Percentiles rank a stretch among this genome's conserved stretches.
Evolutionary conservation across 2,113 vertebrate species (phyloP).

Genomic region (Xyrauchen texanus): DNA sequence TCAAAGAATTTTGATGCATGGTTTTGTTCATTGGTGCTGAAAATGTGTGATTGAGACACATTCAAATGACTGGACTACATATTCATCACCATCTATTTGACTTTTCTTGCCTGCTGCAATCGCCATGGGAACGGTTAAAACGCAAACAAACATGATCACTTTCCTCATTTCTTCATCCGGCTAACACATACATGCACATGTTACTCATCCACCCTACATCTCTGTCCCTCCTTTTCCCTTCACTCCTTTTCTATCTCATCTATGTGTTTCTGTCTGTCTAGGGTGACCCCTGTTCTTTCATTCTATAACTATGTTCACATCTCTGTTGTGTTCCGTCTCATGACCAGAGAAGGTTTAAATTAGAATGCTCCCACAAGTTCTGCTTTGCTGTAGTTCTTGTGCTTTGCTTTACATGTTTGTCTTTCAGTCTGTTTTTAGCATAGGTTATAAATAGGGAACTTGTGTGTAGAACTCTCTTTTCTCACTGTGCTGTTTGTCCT

Average conservation of each 20-base stretch:
- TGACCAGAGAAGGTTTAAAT: neutral
- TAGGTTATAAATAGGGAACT: slow-evolving; percentile 45
- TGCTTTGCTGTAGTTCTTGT: neutral
- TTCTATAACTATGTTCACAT: too few species aligned
- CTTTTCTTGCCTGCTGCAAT: neutral
- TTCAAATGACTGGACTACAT: slow-evolving; percentile 4
- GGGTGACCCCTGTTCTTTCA: too few species aligned
- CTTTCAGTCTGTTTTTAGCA: neutral
- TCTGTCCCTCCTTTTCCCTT: too few species aligned
- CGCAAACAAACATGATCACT: slow-evolving; percentile 3
- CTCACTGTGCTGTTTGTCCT: slow-evolving; percentile 88
- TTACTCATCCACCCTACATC: too few species aligned
- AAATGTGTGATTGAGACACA: neutral
- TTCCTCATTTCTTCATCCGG: neutral
- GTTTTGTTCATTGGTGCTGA: neutral
- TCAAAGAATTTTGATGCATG: neutral
- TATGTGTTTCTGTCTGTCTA: too few species aligned
- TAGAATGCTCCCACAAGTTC: too few species aligned
- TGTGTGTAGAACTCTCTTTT: slow-evolving; percentile 69
- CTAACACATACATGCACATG: neutral
- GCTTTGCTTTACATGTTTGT: too few species aligned
- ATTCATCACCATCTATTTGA: slow-evolving; percentile 19
- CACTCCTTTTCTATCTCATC: too few species aligned
- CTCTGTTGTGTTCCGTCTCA: neutral
- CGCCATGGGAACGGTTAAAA: neutral